These are phyloP conservation scores for Cremastinae sp. DNA, from an alignment of 2,888 invertebrate genomes.

Conservation along the genomic window DNA sequence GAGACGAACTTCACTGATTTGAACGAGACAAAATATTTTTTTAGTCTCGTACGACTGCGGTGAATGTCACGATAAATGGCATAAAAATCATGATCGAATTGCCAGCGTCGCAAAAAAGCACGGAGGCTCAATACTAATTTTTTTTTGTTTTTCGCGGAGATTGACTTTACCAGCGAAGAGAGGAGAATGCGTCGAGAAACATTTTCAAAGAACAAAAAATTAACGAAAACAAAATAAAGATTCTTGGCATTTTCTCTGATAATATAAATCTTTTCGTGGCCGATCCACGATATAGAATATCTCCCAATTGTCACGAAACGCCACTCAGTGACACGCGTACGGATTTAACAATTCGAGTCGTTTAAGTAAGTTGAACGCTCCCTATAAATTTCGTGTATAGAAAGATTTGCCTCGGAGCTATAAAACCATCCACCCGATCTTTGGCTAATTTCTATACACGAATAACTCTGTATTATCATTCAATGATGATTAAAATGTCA, in stretches of 20 bases:
- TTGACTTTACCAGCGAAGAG: too few relatives aligned
- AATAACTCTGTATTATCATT: conserved; percentile 24
- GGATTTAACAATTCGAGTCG: conserved; percentile 29
- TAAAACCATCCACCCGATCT: conserved; percentile 51
- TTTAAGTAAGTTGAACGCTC: conserved; percentile 35
- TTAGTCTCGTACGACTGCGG: conserved; percentile 54
- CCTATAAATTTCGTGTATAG: conserved; percentile 11
- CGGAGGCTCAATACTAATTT: not conserved
- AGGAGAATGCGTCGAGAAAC: too few relatives aligned
- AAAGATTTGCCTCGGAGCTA: conserved; percentile 38
- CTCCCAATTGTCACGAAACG: conserved; percentile 35
- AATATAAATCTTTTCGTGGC: conserved; percentile 37
- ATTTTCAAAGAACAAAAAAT: conserved; percentile 24
- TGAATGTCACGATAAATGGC: conserved; percentile 60
- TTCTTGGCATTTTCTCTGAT: conserved; percentile 41
- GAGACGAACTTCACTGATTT: conserved; percentile 51
- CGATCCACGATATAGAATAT: conserved; percentile 34
- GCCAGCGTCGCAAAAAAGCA: conserved; percentile 36
- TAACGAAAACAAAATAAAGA: conserved; percentile 8
- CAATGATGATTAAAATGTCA: conserved; percentile 31
- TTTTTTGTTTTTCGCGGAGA: too few relatives aligned
- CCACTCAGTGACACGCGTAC: conserved; percentile 47
- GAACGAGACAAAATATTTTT: conserved; percentile 39
- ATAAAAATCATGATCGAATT: conserved; percentile 57
- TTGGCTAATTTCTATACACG: conserved; percentile 32